These are phyloP conservation scores for Glaucopsyche alexis DNA, from an alignment of 2,888 invertebrate species.

Conservation along the genomic window DNA sequence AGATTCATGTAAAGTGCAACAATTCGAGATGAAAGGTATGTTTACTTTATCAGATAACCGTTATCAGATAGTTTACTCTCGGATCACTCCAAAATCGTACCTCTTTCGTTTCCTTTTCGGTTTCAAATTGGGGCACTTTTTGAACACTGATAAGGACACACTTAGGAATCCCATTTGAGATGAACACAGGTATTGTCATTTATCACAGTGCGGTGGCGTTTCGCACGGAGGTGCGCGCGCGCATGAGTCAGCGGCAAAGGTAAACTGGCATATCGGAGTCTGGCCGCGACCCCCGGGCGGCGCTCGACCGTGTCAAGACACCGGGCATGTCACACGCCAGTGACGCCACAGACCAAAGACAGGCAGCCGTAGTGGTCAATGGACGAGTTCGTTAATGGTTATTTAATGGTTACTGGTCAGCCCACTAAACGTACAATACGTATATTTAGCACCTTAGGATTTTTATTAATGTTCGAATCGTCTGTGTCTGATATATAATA, in stretches of 20 bases:
- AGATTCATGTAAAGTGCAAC: not conserved
- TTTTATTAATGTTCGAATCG: too few species aligned
- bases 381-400: not conserved
- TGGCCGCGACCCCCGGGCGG: conserved; percentile 34
- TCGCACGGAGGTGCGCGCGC: conserved; percentile 38
- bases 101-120: conserved; percentile 54
- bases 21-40: not conserved
- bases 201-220: conserved; percentile 49
- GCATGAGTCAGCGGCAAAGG: conserved; percentile 45
- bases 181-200: conserved; percentile 38
- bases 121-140: conserved; percentile 67
- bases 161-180: conserved; percentile 60
- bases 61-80: not conserved
- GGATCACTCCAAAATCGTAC: conserved; percentile 43
- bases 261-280: conserved; percentile 39
- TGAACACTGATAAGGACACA: conserved; percentile 67
- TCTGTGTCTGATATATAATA: too few species aligned
- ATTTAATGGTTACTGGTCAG: too few species aligned
- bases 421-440: too few species aligned
- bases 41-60: conserved; percentile 22
- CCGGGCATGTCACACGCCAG: conserved; percentile 21
- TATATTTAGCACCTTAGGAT: too few species aligned
- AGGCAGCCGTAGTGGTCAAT: not conserved
- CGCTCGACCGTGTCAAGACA: conserved; percentile 29
- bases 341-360: not conserved